A percentile compares a stretch with the other conserved stretches of the same genome.
These are phyloP conservation scores for Spicauda simplicius DNA, from an alignment of 2,888 invertebrate species.

Conservation along the genomic window DNA sequence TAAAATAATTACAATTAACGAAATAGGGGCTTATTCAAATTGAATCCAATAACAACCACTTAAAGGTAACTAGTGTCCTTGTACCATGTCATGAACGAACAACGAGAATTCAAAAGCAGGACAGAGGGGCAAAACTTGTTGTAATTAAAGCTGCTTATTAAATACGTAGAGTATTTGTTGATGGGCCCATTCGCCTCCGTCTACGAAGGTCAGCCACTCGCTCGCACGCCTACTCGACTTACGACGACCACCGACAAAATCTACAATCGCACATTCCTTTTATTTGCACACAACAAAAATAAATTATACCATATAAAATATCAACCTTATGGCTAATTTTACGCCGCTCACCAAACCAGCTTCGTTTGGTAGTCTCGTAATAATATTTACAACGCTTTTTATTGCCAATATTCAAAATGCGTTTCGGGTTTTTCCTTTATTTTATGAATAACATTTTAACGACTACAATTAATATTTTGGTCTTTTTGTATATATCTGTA, in stretches of 20 bases:
- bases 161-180: conserved; percentile 59
- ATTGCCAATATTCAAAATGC: conserved; percentile 4
- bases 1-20: neutral
- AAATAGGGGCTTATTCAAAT: conserved; percentile 30
- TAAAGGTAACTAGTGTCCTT: conserved; percentile 42
- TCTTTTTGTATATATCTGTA: neutral
- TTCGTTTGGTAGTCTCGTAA: neutral
- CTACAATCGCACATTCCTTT: conserved; percentile 23
- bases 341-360: conserved; percentile 2
- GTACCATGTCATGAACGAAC: conserved; percentile 39
- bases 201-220: conserved; percentile 71
- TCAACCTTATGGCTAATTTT: conserved; percentile 1
- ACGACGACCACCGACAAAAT: conserved; percentile 25
- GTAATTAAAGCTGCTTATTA: conserved; percentile 63
- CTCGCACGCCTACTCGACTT: conserved; percentile 48
- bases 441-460: neutral
- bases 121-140: conserved; percentile 33
- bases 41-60: conserved; percentile 49
- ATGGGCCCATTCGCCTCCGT: conserved; percentile 72
- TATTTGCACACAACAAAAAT: conserved; percentile 16
- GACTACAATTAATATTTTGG: neutral
- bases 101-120: conserved; percentile 31
- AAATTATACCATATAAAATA: conserved; percentile 9
- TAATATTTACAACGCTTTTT: conserved; percentile 6
- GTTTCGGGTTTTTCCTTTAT: conserved; percentile 4